phyloP scores from a whole-genome alignment of 2,113 vertebrate species.

The Hyaena hyaena region DNA sequence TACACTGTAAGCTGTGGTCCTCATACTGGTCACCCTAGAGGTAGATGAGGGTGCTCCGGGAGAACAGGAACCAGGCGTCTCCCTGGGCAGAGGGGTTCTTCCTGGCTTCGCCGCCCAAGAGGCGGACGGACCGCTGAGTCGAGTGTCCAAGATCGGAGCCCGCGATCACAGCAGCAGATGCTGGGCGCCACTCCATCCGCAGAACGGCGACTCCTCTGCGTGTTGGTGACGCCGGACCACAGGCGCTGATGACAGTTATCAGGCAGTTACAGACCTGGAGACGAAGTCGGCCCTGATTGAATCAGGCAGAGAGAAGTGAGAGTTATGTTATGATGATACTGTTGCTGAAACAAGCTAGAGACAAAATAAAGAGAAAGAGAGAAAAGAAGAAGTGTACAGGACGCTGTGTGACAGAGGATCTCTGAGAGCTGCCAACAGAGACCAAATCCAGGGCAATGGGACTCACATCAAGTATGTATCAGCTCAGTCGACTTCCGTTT shows the following conservation, averaged over 20 bases:
- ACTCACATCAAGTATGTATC: accelerated
- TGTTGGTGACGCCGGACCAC: too few species aligned
- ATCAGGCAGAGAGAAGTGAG: background rate
- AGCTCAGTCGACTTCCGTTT: accelerated
- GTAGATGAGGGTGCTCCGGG: accelerated
- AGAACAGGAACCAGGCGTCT: accelerated
- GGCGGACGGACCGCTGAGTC: accelerated
- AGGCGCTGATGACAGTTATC: background rate
- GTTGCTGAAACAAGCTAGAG: background rate
- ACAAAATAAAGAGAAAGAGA: background rate
- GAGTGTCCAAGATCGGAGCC: accelerated
- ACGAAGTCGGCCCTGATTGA: background rate
- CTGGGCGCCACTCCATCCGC: accelerated
- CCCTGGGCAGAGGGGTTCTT: background rate
- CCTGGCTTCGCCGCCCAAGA: accelerated
- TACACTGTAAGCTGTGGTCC: accelerated
- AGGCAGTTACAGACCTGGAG: background rate
- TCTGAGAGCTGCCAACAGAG: accelerated
- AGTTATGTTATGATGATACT: background rate
- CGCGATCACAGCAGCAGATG: background rate
- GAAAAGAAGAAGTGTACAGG: too few species aligned
- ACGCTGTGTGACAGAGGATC: accelerated
- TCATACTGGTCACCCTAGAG: too few species aligned
- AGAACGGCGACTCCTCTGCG: too few species aligned
- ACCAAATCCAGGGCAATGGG: background rate